These are phyloP conservation scores for Megalopta genalis DNA, from an alignment of 1,140 invertebrate species.

Conservation along the genomic window DNA sequence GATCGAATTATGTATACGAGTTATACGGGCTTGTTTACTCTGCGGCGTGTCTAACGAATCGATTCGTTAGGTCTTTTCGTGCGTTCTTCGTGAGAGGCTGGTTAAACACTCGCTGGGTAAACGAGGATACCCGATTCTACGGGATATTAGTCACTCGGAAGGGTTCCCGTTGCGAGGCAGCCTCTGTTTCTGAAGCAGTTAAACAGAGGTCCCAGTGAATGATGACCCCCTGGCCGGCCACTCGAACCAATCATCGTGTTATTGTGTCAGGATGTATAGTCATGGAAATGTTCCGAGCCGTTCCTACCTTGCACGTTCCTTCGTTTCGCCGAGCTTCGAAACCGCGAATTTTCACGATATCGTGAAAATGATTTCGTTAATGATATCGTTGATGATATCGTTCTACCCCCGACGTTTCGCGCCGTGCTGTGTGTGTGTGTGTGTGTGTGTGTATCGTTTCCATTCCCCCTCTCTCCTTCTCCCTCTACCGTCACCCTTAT, in stretches of 20 bases:
- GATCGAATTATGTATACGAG: conserved; percentile 34
- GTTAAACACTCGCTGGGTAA: background rate
- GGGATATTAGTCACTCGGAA: background rate
- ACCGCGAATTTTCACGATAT: background rate
- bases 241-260: background rate
- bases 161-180: background rate
- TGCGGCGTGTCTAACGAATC: conserved; percentile 20
- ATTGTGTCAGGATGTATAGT: background rate
- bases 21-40: conserved; percentile 25
- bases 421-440: no score
- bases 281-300: background rate
- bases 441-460: no score
- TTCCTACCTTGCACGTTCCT: background rate
- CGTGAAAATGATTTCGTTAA: no score
- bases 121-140: background rate
- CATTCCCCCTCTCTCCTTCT: background rate
- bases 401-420: no score
- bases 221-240: background rate
- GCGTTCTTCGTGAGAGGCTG: background rate
- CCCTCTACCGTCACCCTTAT: background rate
- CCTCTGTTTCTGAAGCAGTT: conserved; percentile 2
- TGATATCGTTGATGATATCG: no score
- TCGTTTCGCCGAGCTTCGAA: background rate
- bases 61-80: conserved; percentile 13
- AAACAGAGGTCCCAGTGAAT: conserved; percentile 1